These are phyloP conservation scores for Monarcha castaneiventris DNA, from an alignment of 2,113 vertebrate genomes.

Conservation along the genomic window DNA sequence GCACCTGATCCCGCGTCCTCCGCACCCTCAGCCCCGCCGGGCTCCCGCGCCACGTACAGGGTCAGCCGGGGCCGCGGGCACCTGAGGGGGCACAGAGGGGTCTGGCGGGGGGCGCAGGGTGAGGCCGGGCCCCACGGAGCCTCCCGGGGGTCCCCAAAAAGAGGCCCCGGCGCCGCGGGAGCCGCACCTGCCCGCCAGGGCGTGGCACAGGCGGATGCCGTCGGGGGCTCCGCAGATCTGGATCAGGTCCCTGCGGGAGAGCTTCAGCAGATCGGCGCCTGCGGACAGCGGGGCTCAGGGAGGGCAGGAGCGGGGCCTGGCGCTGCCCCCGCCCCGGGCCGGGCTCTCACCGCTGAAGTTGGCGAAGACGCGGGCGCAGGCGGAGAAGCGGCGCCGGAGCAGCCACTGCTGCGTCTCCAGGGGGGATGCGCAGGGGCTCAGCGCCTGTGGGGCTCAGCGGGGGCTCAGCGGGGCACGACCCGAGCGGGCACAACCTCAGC, in stretches of 20 bases:
- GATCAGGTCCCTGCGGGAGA: slow-evolving; percentile 59
- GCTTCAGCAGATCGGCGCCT: slow-evolving; percentile 64
- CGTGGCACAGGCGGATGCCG: slow-evolving; percentile 57
- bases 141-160: not conserved
- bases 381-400: slow-evolving; percentile 37
- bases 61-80: slow-evolving; percentile 40
- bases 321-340: not conserved
- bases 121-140: fast-evolving
- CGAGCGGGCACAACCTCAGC: not conserved
- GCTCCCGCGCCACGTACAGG: slow-evolving; percentile 29
- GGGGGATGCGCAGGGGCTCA: slow-evolving; percentile 50
- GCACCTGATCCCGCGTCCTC: not conserved
- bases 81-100: not conserved
- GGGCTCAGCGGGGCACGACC: not conserved
- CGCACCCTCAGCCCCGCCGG: not conserved
- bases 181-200: slow-evolving; percentile 52
- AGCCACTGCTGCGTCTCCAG: slow-evolving; percentile 66
- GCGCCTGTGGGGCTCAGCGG: not conserved
- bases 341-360: slow-evolving; percentile 44
- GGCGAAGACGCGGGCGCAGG: slow-evolving; percentile 27
- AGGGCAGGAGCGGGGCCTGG: fast-evolving
- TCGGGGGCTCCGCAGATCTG: slow-evolving; percentile 67
- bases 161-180: not conserved
- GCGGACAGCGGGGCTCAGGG: not conserved
- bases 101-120: not conserved